Base-by-base conservation (phyloP, 1,140 invertebrate species). In the Wasmannia auropunctata region DNA sequence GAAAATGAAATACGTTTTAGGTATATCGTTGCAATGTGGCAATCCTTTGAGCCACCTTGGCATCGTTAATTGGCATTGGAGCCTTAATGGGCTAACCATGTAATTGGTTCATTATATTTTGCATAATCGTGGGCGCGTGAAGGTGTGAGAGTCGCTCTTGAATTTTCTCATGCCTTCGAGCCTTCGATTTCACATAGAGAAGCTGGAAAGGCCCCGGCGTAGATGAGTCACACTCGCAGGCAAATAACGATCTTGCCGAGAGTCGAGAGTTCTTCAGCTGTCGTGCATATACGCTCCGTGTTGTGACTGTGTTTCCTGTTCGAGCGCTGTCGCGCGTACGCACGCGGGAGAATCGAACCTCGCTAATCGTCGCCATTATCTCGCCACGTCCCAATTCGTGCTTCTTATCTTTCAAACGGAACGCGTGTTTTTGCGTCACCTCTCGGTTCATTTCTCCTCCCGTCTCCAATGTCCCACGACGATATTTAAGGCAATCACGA, bases 41-140 rank as follows among this genome's bases (percentile, higher is more conserved):
- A 69, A 69, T 69, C 22, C 14, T n/a, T 14, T 8, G 28, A 34
- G 46, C 49, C 16, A 69, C 77, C 77, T 80, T 80, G 77, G 34
- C 77, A 80, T 80, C 46, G 6, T 80, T 80, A 69, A 31, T 51
- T 56, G 63, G 77, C 77, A 80, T 80, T 79, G 58, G n/a, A 46
- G 76, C 43, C 10, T 25, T 69, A 69, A 69, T 80, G 63, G 22
- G 16, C 62, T 28, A 80, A 67, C 60, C 69, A 14, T 80, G 77
- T 28, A 80, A 69, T 54, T 69, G 37, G 77, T 80, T 40, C 46
- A 11, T 67, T 69, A 51, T 54, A 80, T 80, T 80, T 69, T 69
- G 77, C 77, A 80, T 80, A 80, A 80, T 69, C 63, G 77, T 80
- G 49, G 77, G 77, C 77, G 62, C 34, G 28, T 40, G 63, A 37